Base-by-base conservation (phyloP, 2,113 vertebrate species). In the Mobula hypostoma region DNA sequence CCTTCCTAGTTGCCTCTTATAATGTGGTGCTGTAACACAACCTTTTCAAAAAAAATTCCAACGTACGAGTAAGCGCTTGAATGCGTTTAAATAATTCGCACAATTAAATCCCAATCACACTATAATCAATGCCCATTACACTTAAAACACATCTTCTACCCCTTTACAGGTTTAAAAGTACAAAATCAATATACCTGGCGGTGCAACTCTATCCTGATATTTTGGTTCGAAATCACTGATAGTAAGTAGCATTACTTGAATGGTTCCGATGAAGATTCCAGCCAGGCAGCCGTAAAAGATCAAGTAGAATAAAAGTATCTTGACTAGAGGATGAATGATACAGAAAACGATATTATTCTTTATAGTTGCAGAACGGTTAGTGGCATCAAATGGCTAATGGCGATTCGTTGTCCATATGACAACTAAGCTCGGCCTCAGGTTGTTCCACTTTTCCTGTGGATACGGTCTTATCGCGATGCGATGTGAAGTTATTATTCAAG, bases 241-340 rank as follows among this genome's bases (percentile, higher is more conserved):
- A 8, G 99, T 99, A n/a, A 99, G 96, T 96, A 99, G 96, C 97
- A 99, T 95, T 36, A 98, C 99, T 95, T 99, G 98, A 95, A 99
- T 99, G 97, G 99, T 99, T 95, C 99, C 99, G 1, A 99, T 97
- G 96, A 99, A 99, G 95, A 99, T 99, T 94, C 98, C 99, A 94
- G 99, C 99, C 97, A 99, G 97, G 96, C 98, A 99, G 82, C 98
- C 98, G 0, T 99, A 99, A 96, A 99, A 99, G 94, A 99, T 98
- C 94, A 99, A 95, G 94, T 99, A 99, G 97, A 99, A 99, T 94
- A 98, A 95, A 56, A 98, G 95, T 97, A 99, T 99, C 97, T 99
- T 99, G 96, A 98, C 99, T 99, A 96, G 95, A 96, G 94, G 95
- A 79, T 7, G 15, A 85, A 94, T 8, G 56, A 66, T 29, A 83